Conservation (phyloP, 2,797 vertebrate species). For the Capromys pilorides region DNA sequence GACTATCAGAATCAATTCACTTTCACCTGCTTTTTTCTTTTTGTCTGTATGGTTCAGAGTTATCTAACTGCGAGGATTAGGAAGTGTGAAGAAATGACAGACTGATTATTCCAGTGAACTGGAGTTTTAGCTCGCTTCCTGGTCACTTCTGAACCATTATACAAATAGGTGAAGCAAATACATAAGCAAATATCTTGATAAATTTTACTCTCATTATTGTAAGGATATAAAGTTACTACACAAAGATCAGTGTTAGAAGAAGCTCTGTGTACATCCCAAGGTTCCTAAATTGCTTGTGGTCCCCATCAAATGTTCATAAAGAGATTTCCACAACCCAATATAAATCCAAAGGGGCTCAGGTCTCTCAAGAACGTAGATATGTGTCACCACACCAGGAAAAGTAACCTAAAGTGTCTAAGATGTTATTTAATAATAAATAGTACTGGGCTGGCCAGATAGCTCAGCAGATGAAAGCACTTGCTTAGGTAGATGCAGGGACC, state of each 20-base stretch:
- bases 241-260: neutral
- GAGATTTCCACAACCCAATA: neutral
- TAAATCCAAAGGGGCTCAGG: neutral
- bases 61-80: neutral
- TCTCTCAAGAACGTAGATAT: neutral
- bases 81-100: neutral
- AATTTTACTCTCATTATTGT: neutral
- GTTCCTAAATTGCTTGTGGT: neutral
- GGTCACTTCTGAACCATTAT: neutral
- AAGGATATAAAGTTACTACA: neutral
- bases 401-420: neutral
- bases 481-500: too few species aligned
- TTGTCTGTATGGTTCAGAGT: neutral
- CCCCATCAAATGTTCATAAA: neutral
- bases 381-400: neutral
- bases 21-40: neutral
- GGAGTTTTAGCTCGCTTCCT: neutral
- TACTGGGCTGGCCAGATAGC: too few species aligned
- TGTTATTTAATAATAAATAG: neutral
- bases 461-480: too few species aligned
- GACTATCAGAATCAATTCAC: neutral
- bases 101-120: neutral
- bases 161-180: neutral
- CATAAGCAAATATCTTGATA: neutral
- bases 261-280: neutral